A percentile compares a stretch with the other conserved stretches of the same genome.
phyloP scores from a whole-genome alignment of 2,888 invertebrate species.

The Atherix ibis region DNA sequence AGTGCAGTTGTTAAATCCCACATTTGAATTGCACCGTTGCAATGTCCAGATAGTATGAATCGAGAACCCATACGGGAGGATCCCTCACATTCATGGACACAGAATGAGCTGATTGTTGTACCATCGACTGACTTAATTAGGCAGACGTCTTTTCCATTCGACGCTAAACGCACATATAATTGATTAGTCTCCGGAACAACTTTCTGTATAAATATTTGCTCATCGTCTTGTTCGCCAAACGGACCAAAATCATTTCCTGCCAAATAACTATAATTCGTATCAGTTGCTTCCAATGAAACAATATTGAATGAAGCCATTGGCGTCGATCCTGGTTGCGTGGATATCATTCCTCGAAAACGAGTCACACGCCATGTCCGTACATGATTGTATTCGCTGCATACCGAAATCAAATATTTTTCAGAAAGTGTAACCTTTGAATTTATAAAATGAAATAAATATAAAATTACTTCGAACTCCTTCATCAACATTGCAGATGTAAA shows the following conservation, averaged over 20 bases:
- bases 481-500: neutral
- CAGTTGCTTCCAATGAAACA: slow-evolving; percentile 41
- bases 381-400: slow-evolving; percentile 96
- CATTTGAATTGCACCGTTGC: slow-evolving; percentile 88
- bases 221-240: slow-evolving; percentile 95
- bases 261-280: slow-evolving; percentile 44
- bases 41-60: slow-evolving; percentile 82
- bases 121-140: slow-evolving; percentile 89
- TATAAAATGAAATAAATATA: slow-evolving; percentile 4
- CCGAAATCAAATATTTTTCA: slow-evolving; percentile 88
- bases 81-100: slow-evolving; percentile 95
- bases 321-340: slow-evolving; percentile 95
- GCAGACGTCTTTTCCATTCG: slow-evolving; percentile 90
- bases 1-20: slow-evolving; percentile 96
- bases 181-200: slow-evolving; percentile 95
- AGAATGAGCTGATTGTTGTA: slow-evolving; percentile 85
- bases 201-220: slow-evolving; percentile 95
- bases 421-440: slow-evolving; percentile 66
- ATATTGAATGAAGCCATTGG: slow-evolving; percentile 91
- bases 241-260: slow-evolving; percentile 66
- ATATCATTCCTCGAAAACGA: slow-evolving; percentile 94
- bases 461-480: too few species aligned
- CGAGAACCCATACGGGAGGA: slow-evolving; percentile 84
- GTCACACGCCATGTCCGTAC: slow-evolving; percentile 96
- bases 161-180: slow-evolving; percentile 83